These are phyloP conservation scores for Gallinago jamesoni DNA, from an alignment of 2,113 vertebrate species.

Conservation along the genomic window DNA sequence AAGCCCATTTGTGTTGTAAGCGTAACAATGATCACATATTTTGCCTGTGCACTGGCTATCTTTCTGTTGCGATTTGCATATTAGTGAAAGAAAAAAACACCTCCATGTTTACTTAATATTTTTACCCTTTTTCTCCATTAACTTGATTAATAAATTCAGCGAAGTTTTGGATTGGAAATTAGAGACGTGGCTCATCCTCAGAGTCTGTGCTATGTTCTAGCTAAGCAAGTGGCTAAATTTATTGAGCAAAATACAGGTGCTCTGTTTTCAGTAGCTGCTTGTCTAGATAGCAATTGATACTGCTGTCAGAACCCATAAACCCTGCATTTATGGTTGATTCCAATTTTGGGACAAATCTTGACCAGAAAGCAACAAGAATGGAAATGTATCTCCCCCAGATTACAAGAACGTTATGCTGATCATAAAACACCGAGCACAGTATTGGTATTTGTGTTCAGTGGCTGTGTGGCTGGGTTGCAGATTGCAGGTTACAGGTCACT, in stretches of 20 bases:
- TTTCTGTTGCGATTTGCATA: not conserved
- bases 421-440: not conserved
- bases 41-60: not conserved
- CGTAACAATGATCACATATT: not conserved
- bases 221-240: not conserved
- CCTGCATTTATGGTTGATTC: not conserved
- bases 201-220: not conserved
- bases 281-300: not conserved
- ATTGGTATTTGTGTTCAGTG: not conserved
- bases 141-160: not conserved
- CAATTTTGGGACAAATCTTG: not conserved
- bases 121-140: not conserved
- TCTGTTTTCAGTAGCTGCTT: not conserved
- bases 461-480: not conserved
- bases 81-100: not conserved
- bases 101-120: not conserved
- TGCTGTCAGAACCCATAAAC: not conserved
- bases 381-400: conserved; percentile 23
- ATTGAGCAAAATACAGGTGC: not conserved
- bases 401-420: not conserved
- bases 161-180: not conserved
- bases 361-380: not conserved
- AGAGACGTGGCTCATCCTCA: not conserved
- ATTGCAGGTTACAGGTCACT: not conserved
- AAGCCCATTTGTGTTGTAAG: not conserved